Evolutionary conservation across 2,797 vertebrate species (phyloP).

Genomic region (Chrysocyon brachyurus): DNA sequence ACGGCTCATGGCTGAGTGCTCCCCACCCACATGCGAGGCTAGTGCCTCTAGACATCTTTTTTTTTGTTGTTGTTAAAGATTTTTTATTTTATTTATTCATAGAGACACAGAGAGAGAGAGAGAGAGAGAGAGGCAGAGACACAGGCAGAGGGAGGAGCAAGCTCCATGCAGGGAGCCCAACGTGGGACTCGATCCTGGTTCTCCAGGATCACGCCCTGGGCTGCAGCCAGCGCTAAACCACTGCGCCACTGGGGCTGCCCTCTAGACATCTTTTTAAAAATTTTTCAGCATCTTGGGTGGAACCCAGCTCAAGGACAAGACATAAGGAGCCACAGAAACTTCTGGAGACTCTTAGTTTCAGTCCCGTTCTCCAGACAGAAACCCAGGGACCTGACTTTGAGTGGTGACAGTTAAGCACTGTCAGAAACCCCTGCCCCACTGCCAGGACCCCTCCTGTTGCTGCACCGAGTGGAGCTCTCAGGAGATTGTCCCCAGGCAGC

Average conservation of each 20-base stretch:
- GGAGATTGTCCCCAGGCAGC: not conserved
- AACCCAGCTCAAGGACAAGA: not conserved
- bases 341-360: not conserved
- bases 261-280: not conserved
- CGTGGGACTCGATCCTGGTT: too few species aligned
- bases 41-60: not conserved
- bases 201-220: too few species aligned
- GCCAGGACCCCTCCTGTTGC: not conserved
- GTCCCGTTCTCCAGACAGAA: not conserved
- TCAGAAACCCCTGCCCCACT: too few species aligned
- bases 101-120: too few species aligned
- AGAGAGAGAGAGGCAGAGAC: too few species aligned
- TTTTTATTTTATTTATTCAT: too few species aligned
- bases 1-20: rapidly evolving
- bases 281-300: not conserved
- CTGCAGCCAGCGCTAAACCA: too few species aligned
- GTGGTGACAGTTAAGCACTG: too few species aligned
- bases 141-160: too few species aligned
- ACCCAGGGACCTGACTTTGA: rapidly evolving
- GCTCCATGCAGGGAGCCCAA: too few species aligned
- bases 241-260: too few species aligned
- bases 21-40: not conserved
- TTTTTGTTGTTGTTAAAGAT: too few species aligned
- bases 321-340: not conserved
- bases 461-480: not conserved